Evolutionary conservation across 2,113 vertebrate species (phyloP), one percentile per base, ranked within the genome.

Genomic region (Corydoras maculifer): DNA sequence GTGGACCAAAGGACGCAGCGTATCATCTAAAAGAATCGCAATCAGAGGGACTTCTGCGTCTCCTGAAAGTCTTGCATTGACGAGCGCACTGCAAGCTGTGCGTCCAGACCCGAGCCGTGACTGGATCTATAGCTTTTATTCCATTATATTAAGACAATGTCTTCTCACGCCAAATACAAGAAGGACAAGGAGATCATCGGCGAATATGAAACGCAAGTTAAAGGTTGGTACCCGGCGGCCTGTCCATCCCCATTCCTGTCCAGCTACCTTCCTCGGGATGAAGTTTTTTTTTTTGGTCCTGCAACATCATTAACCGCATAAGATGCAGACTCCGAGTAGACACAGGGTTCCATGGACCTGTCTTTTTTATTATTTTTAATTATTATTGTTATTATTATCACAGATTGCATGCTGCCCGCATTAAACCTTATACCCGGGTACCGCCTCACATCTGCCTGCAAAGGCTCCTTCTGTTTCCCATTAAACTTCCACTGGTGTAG

Each of bases 151-250:
- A 82, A 71, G 82, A 49, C 81, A 82, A 97, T 97, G 94, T 95
- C 94, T 84, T 92, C 92, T 81, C 94, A 94, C 81, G 89, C 90
- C 77, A 94, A 91, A 91, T 92, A 92, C 86, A 97, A 94, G 93
- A 97, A 97, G 88, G 94, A 97, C 91, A 97, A 97, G 91, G 94
- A 97, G 86, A 97, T 97, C 85, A 96, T 94, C 68, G 91, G 91
- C 0, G 94, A 97, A 78, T 97, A 97, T 88, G 94, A 97, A 86
- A 93, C 93, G 75, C 94, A 97, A 90, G 94, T 97, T 72, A 97
- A 97, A 95, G 94, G 94, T 96, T 62, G 15, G 79, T 78, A 30
- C 30, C 58, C 18, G 14, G 15, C 55, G 35, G 18, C 31, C 8
- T 70, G 4, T 15, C 29, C 12, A 12, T 32, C 9, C 9, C 5